These are phyloP conservation scores for Planococcus citri DNA, from an alignment of 1,140 invertebrate genomes.

Conservation along the genomic window DNA sequence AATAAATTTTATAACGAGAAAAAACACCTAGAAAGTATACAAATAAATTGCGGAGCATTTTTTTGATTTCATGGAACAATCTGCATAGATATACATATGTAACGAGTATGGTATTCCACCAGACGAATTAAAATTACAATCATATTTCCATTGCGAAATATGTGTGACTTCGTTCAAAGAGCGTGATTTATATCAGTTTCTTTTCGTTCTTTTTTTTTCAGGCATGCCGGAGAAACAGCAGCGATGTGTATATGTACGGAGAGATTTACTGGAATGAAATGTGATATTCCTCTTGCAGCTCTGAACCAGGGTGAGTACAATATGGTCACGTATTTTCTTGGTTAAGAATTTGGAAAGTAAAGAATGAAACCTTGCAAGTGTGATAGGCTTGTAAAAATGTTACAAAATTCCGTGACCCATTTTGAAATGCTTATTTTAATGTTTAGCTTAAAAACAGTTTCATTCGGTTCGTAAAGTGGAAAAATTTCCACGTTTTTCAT, in stretches of 20 bases:
- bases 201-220: not conserved
- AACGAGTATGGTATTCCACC: too few relatives aligned
- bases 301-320: not conserved
- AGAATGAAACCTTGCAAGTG: not conserved
- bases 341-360: not conserved
- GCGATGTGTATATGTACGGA: not conserved
- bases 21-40: too few relatives aligned
- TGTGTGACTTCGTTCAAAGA: too few relatives aligned
- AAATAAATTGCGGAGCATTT: too few relatives aligned
- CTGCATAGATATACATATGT: too few relatives aligned
- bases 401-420: not conserved
- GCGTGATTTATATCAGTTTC: not conserved
- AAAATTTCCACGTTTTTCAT: too few relatives aligned
- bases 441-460: too few relatives aligned
- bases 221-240: not conserved
- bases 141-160: too few relatives aligned
- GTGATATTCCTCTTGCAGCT: not conserved
- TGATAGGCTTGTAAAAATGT: not conserved
- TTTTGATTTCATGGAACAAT: too few relatives aligned
- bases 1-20: too few relatives aligned
- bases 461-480: too few relatives aligned
- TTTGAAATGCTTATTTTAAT: not conserved
- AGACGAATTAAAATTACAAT: too few relatives aligned
- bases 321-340: not conserved
- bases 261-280: not conserved